Evolutionary conservation across 2,113 vertebrate genomes (phyloP).

Genomic region (Hepsetus odoe): DNA sequence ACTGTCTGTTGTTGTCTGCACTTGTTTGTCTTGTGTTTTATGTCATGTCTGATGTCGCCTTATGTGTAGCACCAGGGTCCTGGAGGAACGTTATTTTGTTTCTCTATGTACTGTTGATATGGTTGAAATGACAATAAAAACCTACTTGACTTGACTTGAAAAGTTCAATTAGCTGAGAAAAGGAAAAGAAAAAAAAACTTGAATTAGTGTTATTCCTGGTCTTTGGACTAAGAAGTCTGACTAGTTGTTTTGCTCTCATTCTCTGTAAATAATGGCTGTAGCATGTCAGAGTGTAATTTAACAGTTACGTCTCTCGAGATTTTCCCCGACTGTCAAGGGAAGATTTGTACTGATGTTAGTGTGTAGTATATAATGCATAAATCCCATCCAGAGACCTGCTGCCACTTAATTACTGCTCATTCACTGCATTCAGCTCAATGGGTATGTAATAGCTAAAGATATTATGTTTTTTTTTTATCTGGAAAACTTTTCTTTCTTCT

Average conservation of each 20-base stretch:
- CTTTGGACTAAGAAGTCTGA: conserved; percentile 23
- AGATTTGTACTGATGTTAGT: conserved; percentile 29
- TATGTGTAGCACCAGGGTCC: too few species aligned
- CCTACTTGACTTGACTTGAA: too few species aligned
- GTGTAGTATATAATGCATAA: conserved; percentile 6
- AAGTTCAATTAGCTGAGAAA: not conserved
- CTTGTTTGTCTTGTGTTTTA: too few species aligned
- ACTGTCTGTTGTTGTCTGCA: too few species aligned
- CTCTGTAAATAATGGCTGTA: conserved; percentile 12
- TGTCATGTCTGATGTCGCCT: too few species aligned
- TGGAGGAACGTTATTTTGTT: too few species aligned
- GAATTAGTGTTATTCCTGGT: conserved; percentile 26
- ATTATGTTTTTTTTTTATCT: conserved; percentile 6
- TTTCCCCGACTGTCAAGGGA: conserved; percentile 24
- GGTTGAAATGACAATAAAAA: too few species aligned
- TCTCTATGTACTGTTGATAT: too few species aligned
- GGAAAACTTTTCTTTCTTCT: not conserved
- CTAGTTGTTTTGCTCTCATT: conserved; percentile 13
- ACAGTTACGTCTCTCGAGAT: not conserved
- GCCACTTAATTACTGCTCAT: not conserved
- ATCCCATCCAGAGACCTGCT: not conserved
- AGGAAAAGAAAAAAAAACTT: conserved; percentile 5
- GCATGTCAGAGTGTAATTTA: conserved; percentile 41
- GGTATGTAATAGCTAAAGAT: conserved; percentile 6
- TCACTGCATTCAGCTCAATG: not conserved